Percentiles rank a stretch among this genome's conserved stretches.
Conservation (phyloP, 2,797 vertebrate genomes). For the Hippopotamyrus pictus region DNA sequence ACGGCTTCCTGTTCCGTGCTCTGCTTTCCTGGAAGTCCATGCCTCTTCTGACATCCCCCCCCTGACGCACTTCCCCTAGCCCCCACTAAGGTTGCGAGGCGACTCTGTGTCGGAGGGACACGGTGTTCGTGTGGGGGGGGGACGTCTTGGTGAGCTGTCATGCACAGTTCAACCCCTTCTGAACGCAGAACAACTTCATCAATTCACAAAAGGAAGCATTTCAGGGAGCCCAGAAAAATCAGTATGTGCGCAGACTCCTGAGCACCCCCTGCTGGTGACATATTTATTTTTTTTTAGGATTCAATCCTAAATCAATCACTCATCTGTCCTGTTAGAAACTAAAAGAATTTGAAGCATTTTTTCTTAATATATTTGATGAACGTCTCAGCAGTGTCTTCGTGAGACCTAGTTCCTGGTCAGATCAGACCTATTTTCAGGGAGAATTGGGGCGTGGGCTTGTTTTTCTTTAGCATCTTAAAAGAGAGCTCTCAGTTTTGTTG, state of each 20-base stretch:
- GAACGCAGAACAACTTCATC: constrained; percentile 10
- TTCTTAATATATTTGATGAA: neutral
- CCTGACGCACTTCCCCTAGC: constrained; percentile 52
- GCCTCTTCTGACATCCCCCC: constrained; percentile 38
- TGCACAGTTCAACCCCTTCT: constrained; percentile 25
- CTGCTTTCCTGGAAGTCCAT: constrained; percentile 47
- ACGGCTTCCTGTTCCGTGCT: constrained; percentile 9
- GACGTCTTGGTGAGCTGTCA: constrained; percentile 19
- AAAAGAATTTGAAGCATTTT: neutral
- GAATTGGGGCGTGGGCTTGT: neutral
- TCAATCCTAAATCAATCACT: neutral
- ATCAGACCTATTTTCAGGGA: neutral
- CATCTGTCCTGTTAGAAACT: neutral
- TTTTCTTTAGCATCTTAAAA: neutral
- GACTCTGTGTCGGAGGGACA: neutral
- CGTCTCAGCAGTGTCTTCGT: neutral
- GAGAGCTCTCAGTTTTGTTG: neutral
- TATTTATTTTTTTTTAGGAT: neutral
- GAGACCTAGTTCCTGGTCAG: neutral
- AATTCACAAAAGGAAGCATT: constrained; percentile 28
- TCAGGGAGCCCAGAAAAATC: neutral
- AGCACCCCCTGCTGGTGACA: neutral
- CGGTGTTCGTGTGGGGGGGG: neutral
- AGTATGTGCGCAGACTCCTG: neutral
- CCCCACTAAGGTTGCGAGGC: neutral